Base-by-base conservation (phyloP, 2,797 vertebrate species). In the Pangasius sanitwongsei region DNA sequence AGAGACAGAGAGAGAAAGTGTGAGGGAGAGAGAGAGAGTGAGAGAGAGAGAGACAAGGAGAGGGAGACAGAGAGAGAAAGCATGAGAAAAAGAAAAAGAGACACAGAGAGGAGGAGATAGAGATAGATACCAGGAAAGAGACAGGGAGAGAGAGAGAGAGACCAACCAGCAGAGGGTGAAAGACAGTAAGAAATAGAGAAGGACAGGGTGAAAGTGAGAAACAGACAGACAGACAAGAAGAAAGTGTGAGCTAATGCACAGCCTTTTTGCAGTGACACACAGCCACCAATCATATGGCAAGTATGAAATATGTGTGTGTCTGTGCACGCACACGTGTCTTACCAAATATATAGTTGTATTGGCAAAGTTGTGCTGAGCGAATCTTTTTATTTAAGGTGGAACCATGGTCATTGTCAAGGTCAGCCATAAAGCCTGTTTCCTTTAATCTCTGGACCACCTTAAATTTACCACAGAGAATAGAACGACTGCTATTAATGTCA, bases 331-430 rank as follows among this genome's bases (percentile, higher is more conserved):
- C 48, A 48, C 1, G 8, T 57, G 6, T 57, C 90, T 95, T 94
- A 99, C 98, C 98, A 89, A 99, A 96, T 94, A 97, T 97, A 95
- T 98, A 98, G 94, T 99, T 99, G 95, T 98, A 98, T 91, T 97
- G 97, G 53, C 96, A 92, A 41, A 98, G 94, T 92, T 99, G 98
- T 72, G 98, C 97, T 1, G 94, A 95, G 85, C 97, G 97, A 87
- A 99, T 96, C 93, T 97, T 98, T 93, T 97, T 96, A 93, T 96
- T 96, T 92, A 99, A 96, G 88, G 97, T 98, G 3, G 96, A 86
- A 15, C 96, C 94, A 0, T 89, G 84, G 81, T 98, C 97, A 0
- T 93, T 85, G 0, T 96, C 96, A 53, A 97, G 65, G 74, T 98
- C 97, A 0, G 93, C 94, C 92, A 95, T 95, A 92, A 99, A 97